Conservation (phyloP, 2,797 vertebrate genomes). For the Darevskia nairensis region DNA sequence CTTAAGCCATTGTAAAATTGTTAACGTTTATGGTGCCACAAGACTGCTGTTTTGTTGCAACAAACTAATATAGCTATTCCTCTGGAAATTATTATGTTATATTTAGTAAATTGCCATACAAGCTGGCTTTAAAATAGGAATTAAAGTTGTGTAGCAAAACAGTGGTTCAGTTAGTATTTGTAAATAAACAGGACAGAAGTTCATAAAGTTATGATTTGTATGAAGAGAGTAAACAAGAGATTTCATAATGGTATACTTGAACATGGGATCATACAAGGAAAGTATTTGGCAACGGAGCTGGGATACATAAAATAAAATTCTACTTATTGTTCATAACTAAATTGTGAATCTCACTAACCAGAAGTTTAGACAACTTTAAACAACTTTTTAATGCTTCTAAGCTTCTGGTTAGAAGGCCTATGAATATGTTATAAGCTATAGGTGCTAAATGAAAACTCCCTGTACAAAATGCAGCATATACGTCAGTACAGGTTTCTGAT, state of each 20-base stretch:
- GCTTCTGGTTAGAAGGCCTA: not conserved
- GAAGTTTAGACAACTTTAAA: not conserved
- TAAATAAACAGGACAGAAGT: not conserved
- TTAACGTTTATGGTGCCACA: not conserved
- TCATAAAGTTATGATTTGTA: not conserved
- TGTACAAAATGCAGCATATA: not conserved
- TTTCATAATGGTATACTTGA: not conserved
- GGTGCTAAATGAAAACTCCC: not conserved
- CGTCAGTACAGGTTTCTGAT: not conserved
- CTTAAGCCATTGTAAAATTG: not conserved
- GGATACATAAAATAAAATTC: not conserved
- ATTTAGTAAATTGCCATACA: not conserved
- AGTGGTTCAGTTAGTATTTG: not conserved
- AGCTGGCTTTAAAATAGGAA: constrained; percentile 3
- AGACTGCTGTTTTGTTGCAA: not conserved
- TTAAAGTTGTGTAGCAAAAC: not conserved
- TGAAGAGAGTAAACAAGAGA: not conserved
- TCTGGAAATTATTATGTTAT: not conserved
- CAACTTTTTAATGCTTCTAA: not conserved
- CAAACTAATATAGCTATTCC: not conserved
- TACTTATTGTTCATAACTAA: not conserved
- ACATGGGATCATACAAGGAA: not conserved
- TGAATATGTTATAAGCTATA: too few species aligned
- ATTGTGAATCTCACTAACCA: not conserved
- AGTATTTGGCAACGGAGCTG: not conserved